Conservation (phyloP, 2,797 vertebrate genomes). For the Rallus crepitans region DNA sequence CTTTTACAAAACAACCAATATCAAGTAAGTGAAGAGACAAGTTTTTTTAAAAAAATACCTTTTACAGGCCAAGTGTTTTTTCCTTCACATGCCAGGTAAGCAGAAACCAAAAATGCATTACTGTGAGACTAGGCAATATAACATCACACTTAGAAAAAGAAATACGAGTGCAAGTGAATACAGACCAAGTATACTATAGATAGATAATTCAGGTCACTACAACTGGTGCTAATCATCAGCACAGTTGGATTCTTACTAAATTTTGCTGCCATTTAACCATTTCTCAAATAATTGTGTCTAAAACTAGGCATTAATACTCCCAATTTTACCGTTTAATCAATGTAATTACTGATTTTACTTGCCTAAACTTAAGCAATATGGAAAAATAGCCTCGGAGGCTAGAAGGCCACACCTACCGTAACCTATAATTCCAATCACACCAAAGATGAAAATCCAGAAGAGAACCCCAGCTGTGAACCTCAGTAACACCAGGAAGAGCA, state of each 20-base stretch:
- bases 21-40: background rate
- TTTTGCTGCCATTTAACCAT: background rate
- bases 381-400: background rate
- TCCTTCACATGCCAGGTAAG: background rate
- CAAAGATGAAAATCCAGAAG: constrained; percentile 91
- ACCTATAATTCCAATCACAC: constrained; percentile 85
- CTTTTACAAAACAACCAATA: constrained; percentile 74
- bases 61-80: background rate
- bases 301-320: background rate
- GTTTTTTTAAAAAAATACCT: background rate
- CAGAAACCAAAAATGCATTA: background rate
- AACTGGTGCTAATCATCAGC: background rate
- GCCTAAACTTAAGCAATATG: background rate
- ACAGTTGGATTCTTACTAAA: background rate
- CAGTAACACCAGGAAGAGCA: constrained; percentile 91
- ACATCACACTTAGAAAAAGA: background rate
- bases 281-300: background rate
- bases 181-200: background rate
- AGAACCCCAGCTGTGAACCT: constrained; percentile 90
- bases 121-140: background rate
- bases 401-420: constrained; percentile 84
- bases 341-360: background rate
- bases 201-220: background rate
- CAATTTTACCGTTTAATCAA: background rate
- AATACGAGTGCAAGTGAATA: background rate